These are phyloP conservation scores for Chromoteleia sp. DNA, from an alignment of 2,888 invertebrate species.

Conservation along the genomic window DNA sequence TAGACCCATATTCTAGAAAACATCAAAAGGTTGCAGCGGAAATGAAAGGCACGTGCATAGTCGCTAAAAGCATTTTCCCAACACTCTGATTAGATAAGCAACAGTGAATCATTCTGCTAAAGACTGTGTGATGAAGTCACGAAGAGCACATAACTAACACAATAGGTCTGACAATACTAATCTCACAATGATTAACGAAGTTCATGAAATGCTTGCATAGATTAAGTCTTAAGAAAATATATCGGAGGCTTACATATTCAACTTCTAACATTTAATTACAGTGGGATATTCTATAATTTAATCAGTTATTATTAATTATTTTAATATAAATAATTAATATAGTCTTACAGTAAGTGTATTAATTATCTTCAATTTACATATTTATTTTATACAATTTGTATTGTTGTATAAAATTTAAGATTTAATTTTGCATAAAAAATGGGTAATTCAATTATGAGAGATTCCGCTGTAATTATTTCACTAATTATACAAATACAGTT, in stretches of 20 bases:
- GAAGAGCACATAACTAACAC: slow-evolving; percentile 8
- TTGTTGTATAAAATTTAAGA: neutral
- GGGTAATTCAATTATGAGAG: neutral
- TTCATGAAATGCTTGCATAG: neutral
- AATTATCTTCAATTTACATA: no score
- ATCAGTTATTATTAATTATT: no score
- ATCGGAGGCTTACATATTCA: neutral
- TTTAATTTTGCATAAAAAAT: neutral
- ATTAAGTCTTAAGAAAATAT: neutral
- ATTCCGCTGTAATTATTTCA: neutral
- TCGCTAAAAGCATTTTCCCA: slow-evolving; percentile 65
- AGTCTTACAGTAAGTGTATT: no score
- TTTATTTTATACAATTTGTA: no score
- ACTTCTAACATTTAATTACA: no score
- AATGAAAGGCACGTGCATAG: slow-evolving; percentile 71
- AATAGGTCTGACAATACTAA: slow-evolving; percentile 6
- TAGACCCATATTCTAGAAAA: slow-evolving; percentile 84
- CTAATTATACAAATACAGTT: neutral
- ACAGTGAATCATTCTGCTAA: slow-evolving; percentile 27
- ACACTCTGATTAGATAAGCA: slow-evolving; percentile 43
- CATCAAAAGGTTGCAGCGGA: slow-evolving; percentile 74
- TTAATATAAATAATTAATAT: no score
- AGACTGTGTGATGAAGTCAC: neutral
- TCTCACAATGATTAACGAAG: neutral
- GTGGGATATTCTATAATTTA: no score